Percentiles rank a stretch among this genome's conserved stretches.
Conservation (phyloP, 2,888 invertebrate genomes). For the Phoronis australis region DNA sequence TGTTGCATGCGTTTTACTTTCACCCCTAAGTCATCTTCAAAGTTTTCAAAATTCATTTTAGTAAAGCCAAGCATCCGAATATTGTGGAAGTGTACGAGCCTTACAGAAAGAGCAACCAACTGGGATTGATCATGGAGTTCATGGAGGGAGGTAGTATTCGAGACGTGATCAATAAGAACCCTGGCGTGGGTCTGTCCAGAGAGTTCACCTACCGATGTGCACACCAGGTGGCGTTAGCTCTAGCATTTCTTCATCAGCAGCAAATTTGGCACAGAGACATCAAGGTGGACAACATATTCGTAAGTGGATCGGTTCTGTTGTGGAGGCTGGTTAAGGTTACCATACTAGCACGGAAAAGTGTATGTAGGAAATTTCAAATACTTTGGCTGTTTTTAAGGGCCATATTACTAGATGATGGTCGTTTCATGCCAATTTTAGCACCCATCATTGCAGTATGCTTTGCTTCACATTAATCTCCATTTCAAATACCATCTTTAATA, state of each 20-base stretch:
- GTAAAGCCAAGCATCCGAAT: not conserved
- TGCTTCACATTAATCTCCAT: too few species aligned
- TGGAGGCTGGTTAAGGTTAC: too few species aligned
- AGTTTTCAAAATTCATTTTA: too few species aligned
- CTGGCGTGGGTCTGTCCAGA: not conserved
- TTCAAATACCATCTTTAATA: too few species aligned
- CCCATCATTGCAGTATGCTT: too few species aligned
- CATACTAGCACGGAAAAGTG: too few species aligned
- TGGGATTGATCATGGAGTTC: not conserved
- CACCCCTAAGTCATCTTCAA: too few species aligned
- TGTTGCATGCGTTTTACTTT: too few species aligned
- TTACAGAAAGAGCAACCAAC: not conserved
- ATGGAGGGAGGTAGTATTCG: not conserved
- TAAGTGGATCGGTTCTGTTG: not conserved
- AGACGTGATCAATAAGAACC: not conserved
- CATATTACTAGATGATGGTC: too few species aligned
- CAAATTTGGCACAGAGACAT: not conserved
- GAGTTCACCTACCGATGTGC: not conserved
- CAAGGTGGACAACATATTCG: not conserved
- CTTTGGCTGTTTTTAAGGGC: too few species aligned
- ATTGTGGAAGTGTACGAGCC: not conserved
- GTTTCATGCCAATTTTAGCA: too few species aligned
- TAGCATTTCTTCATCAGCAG: not conserved
- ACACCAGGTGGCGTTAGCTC: not conserved
- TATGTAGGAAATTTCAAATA: too few species aligned